Conservation (phyloP, 2,113 vertebrate species). For the Hystrix brachyura region DNA sequence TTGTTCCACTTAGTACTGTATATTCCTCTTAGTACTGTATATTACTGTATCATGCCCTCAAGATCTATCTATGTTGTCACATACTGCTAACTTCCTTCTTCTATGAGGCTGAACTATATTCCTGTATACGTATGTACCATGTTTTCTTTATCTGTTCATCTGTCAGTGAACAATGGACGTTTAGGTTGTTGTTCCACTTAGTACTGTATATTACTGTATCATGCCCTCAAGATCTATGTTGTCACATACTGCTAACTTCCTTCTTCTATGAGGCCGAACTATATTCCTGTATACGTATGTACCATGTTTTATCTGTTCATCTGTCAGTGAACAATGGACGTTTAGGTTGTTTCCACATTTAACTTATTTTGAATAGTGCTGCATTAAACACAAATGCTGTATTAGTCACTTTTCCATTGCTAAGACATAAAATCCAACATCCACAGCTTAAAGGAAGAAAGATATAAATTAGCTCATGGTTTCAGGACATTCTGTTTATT, state of each 20-base stretch:
- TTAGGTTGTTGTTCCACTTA: too few relatives aligned
- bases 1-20: neutral
- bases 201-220: too few relatives aligned
- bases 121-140: too few relatives aligned
- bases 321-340: neutral
- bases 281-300: too few relatives aligned
- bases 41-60: too few relatives aligned
- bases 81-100: neutral
- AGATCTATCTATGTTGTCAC: neutral
- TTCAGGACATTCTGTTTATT: neutral
- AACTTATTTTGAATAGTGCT: neutral
- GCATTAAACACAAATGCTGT: neutral
- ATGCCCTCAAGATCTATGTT: neutral
- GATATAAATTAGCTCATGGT: neutral
- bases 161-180: neutral
- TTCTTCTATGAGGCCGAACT: neutral
- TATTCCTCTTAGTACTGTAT: neutral
- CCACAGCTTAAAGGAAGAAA: neutral
- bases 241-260: neutral
- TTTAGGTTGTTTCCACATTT: neutral
- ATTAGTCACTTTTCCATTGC: neutral
- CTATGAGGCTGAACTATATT: neutral
- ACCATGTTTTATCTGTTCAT: neutral
- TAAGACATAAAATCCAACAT: neutral
- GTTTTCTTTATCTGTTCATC: neutral